Conservation (phyloP, 1,140 invertebrate genomes). For the Neotoxoptera formosana region DNA sequence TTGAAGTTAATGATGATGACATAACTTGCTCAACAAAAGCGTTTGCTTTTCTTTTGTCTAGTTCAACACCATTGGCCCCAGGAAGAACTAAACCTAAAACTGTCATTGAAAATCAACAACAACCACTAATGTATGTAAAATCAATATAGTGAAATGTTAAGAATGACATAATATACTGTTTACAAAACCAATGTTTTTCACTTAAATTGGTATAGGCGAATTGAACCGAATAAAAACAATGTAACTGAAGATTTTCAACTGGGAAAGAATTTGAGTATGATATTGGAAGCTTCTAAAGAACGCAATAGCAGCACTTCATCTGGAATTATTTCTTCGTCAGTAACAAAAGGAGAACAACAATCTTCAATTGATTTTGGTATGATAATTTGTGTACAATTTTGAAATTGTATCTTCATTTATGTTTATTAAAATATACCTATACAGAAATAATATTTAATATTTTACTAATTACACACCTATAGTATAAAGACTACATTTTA, state of each 20-base stretch:
- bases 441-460: too few species aligned
- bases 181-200: neutral
- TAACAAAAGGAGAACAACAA: neutral
- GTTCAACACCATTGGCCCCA: slow-evolving; percentile 42
- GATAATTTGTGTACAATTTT: neutral
- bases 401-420: neutral
- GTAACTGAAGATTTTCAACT: neutral
- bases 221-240: neutral
- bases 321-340: neutral
- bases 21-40: slow-evolving; percentile 56
- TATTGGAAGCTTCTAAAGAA: slow-evolving; percentile 61
- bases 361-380: slow-evolving; percentile 48
- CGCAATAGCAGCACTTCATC: slow-evolving; percentile 58
- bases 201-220: neutral
- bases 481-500: neutral
- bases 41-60: slow-evolving; percentile 46
- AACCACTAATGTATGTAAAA: neutral
- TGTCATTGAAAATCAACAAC: neutral
- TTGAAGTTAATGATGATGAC: slow-evolving; percentile 41
- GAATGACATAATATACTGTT: neutral
- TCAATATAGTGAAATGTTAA: neutral
- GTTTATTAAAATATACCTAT: neutral
- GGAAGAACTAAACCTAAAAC: neutral
- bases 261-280: slow-evolving; percentile 59
- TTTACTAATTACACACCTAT: too few species aligned